Evolutionary conservation across 2,888 invertebrate species (phyloP), one percentile per base, ranked within the genome.

Genomic region (Dendrolimus houi): DNA sequence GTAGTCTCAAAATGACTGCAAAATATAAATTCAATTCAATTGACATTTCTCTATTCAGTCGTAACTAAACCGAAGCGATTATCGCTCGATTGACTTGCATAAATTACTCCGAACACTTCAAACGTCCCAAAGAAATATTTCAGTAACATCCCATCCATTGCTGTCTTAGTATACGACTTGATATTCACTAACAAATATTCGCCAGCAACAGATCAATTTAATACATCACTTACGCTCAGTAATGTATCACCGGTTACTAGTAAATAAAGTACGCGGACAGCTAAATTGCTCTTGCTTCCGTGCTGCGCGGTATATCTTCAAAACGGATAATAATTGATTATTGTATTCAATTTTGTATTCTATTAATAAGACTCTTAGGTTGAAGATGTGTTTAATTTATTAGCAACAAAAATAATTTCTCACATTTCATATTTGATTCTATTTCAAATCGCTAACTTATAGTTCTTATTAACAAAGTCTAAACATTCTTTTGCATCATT

Each of bases 201-300:
- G 63, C 62, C 58, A 61, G 64, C 60, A 63, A 67, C 72, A 74
- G 69, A 64, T 62, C 66, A 69, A 70, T 76, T 76, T 69, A 67
- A 71, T 74, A 71, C 76, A 75, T 79, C 78, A 75, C 79, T 77
- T 81, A 83, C 79, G 76, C 80, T 76, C 72, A 76, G 74, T 74
- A 77, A 81, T 85, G 83, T 81, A 84, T 84, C 84, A 83, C 77
- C 83, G 78, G 77, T 71, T 74, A 75, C 72, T 68, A 68, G 72
- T 79, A 79, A 79, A 81, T 83, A 78, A 79, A 79, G 77, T 69
- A 67, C 65, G 72, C 65, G 64, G 84, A 85, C 84, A 82, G 78
- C 68, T 82, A 84, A 84, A 85, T 84, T 83, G 76, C 77, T 74
- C 67, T 63, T 65, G 77, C 81, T 83, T 83, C 82, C 81, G 82